Evolutionary conservation across 2,888 invertebrate genomes (phyloP).

Genomic region (Machimus rusticus): DNA sequence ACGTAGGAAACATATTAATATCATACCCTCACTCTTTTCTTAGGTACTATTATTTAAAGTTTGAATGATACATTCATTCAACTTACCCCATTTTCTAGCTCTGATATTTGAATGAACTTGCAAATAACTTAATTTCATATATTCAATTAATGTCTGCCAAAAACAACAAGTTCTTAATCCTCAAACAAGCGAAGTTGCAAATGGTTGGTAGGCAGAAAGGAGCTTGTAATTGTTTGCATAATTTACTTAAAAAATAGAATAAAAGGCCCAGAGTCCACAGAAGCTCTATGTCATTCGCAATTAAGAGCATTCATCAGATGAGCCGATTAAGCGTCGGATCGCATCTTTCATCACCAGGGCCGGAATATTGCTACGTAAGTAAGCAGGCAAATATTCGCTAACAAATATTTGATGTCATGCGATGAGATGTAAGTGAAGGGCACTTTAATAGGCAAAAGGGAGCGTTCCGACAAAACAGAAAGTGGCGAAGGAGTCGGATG

Average conservation of each 20-base stretch:
- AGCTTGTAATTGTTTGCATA: not conserved
- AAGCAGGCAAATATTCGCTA: not conserved
- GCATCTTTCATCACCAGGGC: not conserved
- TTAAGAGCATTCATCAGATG: not conserved
- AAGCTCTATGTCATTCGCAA: not conserved
- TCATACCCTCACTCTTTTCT: too few species aligned
- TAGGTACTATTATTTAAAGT: too few species aligned
- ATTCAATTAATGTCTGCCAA: too few species aligned
- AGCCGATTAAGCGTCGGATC: not conserved
- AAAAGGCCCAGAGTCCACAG: not conserved
- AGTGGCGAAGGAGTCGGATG: not conserved
- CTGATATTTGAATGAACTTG: too few species aligned
- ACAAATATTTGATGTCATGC: conserved; percentile 27
- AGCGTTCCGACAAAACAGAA: not conserved
- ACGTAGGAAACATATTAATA: too few species aligned
- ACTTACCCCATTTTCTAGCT: too few species aligned
- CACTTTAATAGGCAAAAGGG: conserved; percentile 6
- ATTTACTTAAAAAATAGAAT: not conserved
- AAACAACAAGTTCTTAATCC: not conserved
- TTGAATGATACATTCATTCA: too few species aligned
- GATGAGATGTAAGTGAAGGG: not conserved
- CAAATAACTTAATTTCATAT: too few species aligned
- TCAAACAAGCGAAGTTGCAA: not conserved
- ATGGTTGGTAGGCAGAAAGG: not conserved
- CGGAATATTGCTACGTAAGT: not conserved